Base-by-base conservation (phyloP, 2,113 vertebrate species). In the Trematocara unimaculatum region DNA sequence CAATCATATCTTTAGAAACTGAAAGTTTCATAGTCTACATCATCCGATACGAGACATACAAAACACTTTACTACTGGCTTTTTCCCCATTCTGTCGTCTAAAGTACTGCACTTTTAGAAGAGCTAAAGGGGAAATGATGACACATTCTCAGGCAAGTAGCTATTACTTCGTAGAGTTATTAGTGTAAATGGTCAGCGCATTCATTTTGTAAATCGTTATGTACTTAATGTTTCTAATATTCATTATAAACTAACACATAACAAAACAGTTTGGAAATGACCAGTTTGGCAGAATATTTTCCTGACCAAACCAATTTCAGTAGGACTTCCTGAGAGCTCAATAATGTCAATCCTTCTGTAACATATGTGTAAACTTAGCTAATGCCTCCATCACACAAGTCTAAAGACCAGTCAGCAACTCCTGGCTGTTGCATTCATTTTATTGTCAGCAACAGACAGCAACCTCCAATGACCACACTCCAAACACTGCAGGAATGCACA, bases 41-140 rank as follows among this genome's bases (percentile, higher is more conserved):
- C 35, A 70, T 70, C 64, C 3, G 13, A 23, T 42, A 70, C 7
- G 4, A 42, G 35, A 42, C 35, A 70, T 42, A 42, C 35, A 42
- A 42, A 23, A 70, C n/a, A 23, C 35, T 70, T 70, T 40, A 70
- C 64, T 5, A 20, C 13, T 72, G 38, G 2, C 7, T 14, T 42
- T 15, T 38, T 0, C 0, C 3, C 5, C 20, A 45, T 72, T 23
- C n/a, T 45, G 5, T 42, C 8, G 0, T 72, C 38, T 14, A 45
- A 72, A 72, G 40, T 45, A 26, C 23, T 49, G 15, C 23, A 77
- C 9, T 49, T 77, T 77, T 31, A 49, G 23, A 77, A 77, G 26
- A 49, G 15, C 17, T 49, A 12, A 49, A 77, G 15, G 26, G 70
- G 70, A 49, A 47, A 29, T 18, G 14, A 49, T 4, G 23, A 74